These are phyloP conservation scores for Ophthalmolycus amberensis DNA, from an alignment of 2,113 vertebrate species.

Conservation along the genomic window DNA sequence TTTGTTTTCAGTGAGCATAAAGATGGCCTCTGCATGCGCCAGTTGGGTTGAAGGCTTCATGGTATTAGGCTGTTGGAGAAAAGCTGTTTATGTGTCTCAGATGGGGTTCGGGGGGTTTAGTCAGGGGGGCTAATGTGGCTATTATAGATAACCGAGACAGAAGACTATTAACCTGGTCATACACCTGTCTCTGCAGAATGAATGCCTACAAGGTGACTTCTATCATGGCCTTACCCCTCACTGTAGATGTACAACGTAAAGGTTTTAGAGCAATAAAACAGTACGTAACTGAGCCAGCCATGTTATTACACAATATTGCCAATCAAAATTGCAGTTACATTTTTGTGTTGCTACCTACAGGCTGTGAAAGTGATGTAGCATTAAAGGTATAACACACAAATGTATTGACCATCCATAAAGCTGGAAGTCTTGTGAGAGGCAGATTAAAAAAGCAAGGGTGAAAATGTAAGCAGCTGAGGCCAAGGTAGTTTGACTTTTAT, in stretches of 20 bases:
- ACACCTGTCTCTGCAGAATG: not conserved
- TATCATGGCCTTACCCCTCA: not conserved
- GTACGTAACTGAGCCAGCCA: not conserved
- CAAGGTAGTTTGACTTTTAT: not conserved
- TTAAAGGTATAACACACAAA: not conserved
- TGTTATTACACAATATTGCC: not conserved
- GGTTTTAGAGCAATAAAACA: not conserved
- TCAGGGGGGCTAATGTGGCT: not conserved
- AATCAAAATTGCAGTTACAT: not conserved
- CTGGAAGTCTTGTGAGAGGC: not conserved
- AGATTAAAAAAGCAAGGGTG: not conserved
- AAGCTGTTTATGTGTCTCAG: not conserved
- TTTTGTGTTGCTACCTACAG: not conserved
- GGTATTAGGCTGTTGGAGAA: constrained; percentile 21
- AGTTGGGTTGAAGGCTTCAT: constrained; percentile 27
- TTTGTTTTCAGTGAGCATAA: constrained; percentile 35
- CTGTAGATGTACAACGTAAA: not conserved
- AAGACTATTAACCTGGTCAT: not conserved
- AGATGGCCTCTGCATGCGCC: constrained; percentile 37
- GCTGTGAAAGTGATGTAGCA: not conserved
- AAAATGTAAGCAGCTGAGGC: not conserved
- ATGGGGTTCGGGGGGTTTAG: not conserved
- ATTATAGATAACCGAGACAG: not conserved
- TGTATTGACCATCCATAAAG: not conserved
- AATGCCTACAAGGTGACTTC: not conserved